A percentile compares a stretch with the other conserved stretches of the same genome.
These are phyloP conservation scores for Polyodon spathula DNA, from an alignment of 2,113 vertebrate genomes.

Conservation along the genomic window DNA sequence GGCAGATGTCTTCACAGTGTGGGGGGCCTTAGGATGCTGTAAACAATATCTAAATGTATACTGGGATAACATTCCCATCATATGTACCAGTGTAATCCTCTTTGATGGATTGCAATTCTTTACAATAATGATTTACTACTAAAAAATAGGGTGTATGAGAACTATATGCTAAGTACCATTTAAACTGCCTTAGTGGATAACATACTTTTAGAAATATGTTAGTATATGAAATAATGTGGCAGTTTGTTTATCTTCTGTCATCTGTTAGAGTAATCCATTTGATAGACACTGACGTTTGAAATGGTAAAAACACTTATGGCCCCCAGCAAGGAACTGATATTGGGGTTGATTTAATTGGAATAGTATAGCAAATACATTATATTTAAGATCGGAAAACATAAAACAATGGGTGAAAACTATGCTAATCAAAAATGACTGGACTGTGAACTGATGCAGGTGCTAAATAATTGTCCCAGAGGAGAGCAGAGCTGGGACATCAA, in stretches of 20 bases:
- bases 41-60: conserved; percentile 10
- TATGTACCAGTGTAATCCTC: conserved; percentile 3
- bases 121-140: background rate
- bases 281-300: conserved; percentile 14
- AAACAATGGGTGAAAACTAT: conserved; percentile 9
- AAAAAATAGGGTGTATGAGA: too few relatives aligned
- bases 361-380: conserved; percentile 17
- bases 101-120: background rate
- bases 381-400: conserved; percentile 10
- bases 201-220: too few relatives aligned
- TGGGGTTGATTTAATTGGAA: conserved; percentile 23
- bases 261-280: conserved; percentile 5
- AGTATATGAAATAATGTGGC: too few relatives aligned
- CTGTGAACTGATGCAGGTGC: conserved; percentile 17
- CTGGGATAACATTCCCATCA: background rate
- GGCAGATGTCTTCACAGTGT: conserved; percentile 33
- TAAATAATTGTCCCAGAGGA: conserved; percentile 16
- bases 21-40: conserved; percentile 1
- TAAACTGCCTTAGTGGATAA: too few relatives aligned
- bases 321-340: conserved; percentile 6
- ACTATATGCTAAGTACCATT: too few relatives aligned
- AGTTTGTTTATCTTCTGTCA: background rate
- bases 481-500: background rate
- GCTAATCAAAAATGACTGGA: conserved; percentile 26
- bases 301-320: conserved; percentile 13